These are phyloP conservation scores for Elgaria multicarinata DNA, from an alignment of 2,113 vertebrate species.

Conservation along the genomic window DNA sequence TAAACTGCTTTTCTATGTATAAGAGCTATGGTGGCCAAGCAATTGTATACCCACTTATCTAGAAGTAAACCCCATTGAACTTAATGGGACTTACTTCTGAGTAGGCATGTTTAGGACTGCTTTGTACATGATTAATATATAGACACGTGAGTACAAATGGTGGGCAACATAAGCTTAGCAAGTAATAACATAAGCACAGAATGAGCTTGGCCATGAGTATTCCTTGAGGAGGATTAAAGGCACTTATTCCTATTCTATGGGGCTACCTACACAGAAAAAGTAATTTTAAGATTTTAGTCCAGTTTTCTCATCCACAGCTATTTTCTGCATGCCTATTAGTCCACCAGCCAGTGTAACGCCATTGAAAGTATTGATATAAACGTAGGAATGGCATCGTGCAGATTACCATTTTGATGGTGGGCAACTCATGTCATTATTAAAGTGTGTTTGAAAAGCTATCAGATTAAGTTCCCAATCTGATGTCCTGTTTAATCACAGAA, in stretches of 20 bases:
- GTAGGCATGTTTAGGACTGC: too few relatives aligned
- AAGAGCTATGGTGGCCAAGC: not conserved
- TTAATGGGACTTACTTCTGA: too few relatives aligned
- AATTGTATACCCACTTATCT: not conserved
- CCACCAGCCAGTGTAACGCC: not conserved
- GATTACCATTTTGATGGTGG: not conserved
- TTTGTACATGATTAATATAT: not conserved
- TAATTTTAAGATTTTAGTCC: not conserved
- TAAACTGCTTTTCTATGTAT: not conserved
- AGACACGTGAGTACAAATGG: not conserved
- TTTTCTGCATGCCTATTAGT: not conserved
- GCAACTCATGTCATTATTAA: not conserved
- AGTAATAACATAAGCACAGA: not conserved
- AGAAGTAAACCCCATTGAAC: too few relatives aligned
- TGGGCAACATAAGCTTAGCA: not conserved
- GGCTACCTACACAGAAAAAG: not conserved
- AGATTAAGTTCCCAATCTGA: not conserved
- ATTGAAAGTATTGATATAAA: not conserved
- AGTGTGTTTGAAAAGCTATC: not conserved
- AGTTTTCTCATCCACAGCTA: not conserved
- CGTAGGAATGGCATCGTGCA: not conserved
- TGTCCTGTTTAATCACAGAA: not conserved
- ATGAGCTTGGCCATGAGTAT: not conserved
- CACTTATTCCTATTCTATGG: not conserved
- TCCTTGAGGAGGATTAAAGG: not conserved